These are phyloP conservation scores for Chironomus tepperi DNA, from an alignment of 1,140 invertebrate genomes.

Conservation along the genomic window DNA sequence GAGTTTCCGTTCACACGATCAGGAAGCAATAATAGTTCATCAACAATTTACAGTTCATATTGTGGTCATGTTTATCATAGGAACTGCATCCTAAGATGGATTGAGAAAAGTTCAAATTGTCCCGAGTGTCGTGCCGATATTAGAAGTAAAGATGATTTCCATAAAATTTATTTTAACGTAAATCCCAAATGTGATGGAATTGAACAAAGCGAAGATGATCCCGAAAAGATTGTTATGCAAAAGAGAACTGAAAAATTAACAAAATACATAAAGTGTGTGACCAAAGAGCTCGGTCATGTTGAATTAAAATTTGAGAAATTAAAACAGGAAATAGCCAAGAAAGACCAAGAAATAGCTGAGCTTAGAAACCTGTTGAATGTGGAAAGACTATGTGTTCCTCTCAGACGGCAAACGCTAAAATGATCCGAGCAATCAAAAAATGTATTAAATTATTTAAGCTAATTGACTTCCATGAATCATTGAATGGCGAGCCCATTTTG, in stretches of 20 bases:
- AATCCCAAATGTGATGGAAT: neutral
- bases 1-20: neutral
- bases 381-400: neutral
- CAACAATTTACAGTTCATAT: neutral
- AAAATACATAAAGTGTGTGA: constrained; percentile 3
- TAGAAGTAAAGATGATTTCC: neutral
- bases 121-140: neutral
- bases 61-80: neutral
- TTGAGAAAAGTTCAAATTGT: neutral
- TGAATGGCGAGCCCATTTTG: neutral
- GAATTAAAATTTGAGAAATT: constrained; percentile 15
- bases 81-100: neutral
- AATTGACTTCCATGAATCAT: neutral
- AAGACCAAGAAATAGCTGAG: neutral
- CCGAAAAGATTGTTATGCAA: neutral
- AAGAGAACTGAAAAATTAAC: constrained; percentile 3
- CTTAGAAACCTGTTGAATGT: constrained; percentile 18
- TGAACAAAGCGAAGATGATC: neutral
- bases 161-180: neutral
- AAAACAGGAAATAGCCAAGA: neutral
- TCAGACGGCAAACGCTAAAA: neutral
- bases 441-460: no score
- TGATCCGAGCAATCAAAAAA: neutral
- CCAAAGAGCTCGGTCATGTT: constrained; percentile 10
- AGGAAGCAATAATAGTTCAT: neutral